A percentile compares a stretch with the other conserved stretches of the same genome.
Conservation (phyloP, 2,113 vertebrate genomes). For the Pteropus alecto region DNA sequence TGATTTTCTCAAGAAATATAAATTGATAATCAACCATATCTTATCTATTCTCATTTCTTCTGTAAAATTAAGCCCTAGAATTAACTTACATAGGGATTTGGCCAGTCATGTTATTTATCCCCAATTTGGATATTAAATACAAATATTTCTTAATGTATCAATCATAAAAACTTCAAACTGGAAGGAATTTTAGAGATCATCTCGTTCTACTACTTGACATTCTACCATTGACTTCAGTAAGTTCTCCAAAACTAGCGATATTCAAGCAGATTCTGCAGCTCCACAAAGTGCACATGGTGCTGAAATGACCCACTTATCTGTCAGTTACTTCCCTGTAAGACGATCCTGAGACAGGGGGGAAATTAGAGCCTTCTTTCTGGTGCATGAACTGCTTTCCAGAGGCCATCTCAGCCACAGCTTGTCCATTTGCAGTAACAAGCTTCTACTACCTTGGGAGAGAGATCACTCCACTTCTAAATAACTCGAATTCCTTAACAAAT, state of each 20-base stretch:
- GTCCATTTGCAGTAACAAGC: neutral
- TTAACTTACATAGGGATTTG: neutral
- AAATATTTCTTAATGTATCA: neutral
- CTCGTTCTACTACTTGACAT: too few species aligned
- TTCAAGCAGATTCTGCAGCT: neutral
- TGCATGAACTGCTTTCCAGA: neutral
- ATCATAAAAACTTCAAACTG: neutral
- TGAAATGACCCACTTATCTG: neutral
- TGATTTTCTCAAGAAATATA: neutral
- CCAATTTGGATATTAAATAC: neutral
- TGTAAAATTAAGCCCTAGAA: neutral
- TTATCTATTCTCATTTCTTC: neutral
- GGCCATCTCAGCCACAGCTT: neutral
- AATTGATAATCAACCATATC: neutral
- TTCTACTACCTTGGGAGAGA: neutral
- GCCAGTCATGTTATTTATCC: neutral
- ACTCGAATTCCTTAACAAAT: neutral
- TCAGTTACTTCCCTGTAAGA: neutral
- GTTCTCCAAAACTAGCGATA: neutral
- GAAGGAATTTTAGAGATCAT: neutral
- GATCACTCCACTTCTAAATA: neutral
- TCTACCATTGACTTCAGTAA: neutral
- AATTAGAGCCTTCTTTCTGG: neutral
- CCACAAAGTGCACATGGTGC: neutral
- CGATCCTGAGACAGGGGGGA: neutral